Conservation (phyloP, 2,113 vertebrate species). For the Ceyx margarethae region DNA sequence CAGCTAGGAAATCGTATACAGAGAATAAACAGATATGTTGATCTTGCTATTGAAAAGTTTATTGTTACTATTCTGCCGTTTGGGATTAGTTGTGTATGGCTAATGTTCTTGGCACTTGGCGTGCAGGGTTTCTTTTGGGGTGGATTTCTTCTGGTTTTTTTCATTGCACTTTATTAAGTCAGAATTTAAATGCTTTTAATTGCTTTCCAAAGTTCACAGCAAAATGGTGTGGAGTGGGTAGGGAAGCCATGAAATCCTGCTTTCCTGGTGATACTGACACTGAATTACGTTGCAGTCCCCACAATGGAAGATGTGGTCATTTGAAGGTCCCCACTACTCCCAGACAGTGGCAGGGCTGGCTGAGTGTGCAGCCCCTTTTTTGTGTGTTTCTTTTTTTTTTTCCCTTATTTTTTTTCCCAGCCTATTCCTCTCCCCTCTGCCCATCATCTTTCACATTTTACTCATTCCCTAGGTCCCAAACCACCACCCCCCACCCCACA, state of each 20-base stretch:
- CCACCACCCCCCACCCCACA: background rate
- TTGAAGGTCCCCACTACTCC: fast-evolving
- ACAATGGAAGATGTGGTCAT: background rate
- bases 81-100: background rate
- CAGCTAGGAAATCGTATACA: fast-evolving
- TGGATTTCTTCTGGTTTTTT: background rate
- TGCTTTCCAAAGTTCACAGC: background rate
- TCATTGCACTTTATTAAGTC: background rate
- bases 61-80: fast-evolving
- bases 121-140: background rate
- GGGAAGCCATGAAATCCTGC: background rate
- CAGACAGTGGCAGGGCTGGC: background rate
- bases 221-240: background rate
- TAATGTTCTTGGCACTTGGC: background rate
- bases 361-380: background rate
- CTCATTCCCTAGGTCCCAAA: background rate
- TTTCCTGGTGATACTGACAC: background rate
- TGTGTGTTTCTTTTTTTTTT: background rate
- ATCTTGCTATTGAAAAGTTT: background rate
- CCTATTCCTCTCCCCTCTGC: background rate
- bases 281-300: fast-evolving
- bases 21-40: fast-evolving
- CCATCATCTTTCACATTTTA: background rate
- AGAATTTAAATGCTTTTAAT: background rate
- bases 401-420: background rate